A percentile compares a stretch with the other conserved stretches of the same genome.
phyloP scores from a whole-genome alignment of 2,888 invertebrate species.

The Mechanitis messenoides region DNA sequence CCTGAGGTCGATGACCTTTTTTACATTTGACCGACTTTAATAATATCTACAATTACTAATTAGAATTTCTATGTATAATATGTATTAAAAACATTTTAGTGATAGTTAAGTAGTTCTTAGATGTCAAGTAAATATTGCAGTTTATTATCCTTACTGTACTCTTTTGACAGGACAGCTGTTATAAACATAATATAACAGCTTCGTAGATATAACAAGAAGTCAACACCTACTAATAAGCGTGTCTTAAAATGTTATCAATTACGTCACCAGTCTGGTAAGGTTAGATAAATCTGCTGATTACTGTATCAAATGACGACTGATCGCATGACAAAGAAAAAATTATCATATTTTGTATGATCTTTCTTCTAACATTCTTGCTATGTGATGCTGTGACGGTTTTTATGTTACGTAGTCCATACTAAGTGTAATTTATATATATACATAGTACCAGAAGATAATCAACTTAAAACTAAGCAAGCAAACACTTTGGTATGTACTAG shows the following conservation, averaged over 20 bases:
- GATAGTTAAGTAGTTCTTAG: too few species aligned
- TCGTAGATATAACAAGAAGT: not conserved
- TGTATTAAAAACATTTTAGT: too few species aligned
- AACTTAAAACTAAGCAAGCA: not conserved
- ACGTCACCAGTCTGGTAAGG: constrained; percentile 7
- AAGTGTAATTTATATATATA: not conserved
- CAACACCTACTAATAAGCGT: not conserved
- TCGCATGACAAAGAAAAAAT: not conserved
- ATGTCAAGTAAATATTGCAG: too few species aligned
- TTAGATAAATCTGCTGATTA: constrained; percentile 14
- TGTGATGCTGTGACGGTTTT: constrained; percentile 1
- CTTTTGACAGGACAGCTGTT: too few species aligned
- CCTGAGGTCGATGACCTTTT: too few species aligned
- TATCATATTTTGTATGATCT: not conserved
- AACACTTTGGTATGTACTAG: not conserved
- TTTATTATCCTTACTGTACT: too few species aligned
- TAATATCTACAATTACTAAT: too few species aligned
- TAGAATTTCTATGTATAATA: too few species aligned
- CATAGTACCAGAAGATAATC: not conserved
- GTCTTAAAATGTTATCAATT: constrained; percentile 7
- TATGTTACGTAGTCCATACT: not conserved
- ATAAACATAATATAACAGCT: not conserved
- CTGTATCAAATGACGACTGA: constrained; percentile 10
- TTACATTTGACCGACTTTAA: too few species aligned
- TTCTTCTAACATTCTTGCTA: not conserved